A percentile compares a stretch with the other conserved stretches of the same genome.
These are phyloP conservation scores for Paramuricea clavata DNA, from an alignment of 92 coral and sea anemone genomes.

Conservation along the genomic window DNA sequence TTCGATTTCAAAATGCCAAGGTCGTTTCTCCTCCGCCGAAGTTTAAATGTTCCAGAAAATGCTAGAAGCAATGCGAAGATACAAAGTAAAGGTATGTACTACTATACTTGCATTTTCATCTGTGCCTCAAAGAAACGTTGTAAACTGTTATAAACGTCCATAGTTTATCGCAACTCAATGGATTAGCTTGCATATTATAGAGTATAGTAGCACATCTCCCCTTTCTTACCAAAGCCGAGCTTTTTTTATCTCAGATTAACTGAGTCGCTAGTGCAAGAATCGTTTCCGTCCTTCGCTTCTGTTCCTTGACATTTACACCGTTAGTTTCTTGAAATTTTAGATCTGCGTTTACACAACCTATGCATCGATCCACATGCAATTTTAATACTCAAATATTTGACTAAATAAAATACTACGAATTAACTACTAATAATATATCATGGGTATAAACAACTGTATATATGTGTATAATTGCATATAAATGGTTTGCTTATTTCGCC, in stretches of 20 bases:
- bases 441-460: too few species aligned
- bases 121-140: too few species aligned
- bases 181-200: background rate
- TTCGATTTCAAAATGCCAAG: slow-evolving; percentile 10
- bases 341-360: too few species aligned
- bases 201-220: background rate
- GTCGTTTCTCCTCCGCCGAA: slow-evolving; percentile 21
- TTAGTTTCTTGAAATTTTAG: too few species aligned
- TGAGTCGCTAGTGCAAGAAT: too few species aligned
- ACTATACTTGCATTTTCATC: background rate
- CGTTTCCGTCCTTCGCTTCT: background rate
- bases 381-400: background rate
- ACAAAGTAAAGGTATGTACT: slow-evolving; percentile 3
- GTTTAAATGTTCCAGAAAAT: background rate
- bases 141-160: too few species aligned
- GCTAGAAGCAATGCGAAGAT: background rate
- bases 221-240: background rate
- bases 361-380: background rate
- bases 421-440: background rate
- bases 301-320: background rate
- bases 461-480: too few species aligned
- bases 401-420: too few species aligned
- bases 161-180: too few species aligned
- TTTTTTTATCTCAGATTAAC: too few species aligned
- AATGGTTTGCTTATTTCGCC: too few species aligned